Conservation (phyloP, 2,113 vertebrate genomes). For the Hylia prasina region DNA sequence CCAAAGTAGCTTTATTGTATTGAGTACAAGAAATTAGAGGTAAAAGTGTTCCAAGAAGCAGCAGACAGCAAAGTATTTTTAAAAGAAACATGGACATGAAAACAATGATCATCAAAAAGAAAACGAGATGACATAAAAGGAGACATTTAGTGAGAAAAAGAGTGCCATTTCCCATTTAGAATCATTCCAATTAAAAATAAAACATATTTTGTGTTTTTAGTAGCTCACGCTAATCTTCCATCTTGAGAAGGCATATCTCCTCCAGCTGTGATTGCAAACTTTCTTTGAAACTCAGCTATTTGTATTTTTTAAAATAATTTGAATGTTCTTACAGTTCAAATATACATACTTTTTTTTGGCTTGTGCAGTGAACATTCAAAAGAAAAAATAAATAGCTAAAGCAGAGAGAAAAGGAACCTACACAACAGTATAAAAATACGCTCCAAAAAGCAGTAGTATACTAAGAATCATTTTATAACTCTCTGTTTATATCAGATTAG, state of each 20-base stretch:
- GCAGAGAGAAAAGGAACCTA: background rate
- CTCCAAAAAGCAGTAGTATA: background rate
- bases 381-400: slow-evolving; percentile 23
- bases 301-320: slow-evolving; percentile 13
- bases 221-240: background rate
- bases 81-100: background rate
- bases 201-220: background rate
- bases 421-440: background rate
- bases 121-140: background rate
- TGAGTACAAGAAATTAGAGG: background rate
- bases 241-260: background rate
- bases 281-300: slow-evolving; percentile 12
- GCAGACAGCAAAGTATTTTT: background rate
- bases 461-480: background rate
- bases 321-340: background rate
- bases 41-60: background rate
- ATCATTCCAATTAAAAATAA: background rate
- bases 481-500: background rate
- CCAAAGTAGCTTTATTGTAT: background rate
- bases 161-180: background rate
- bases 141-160: background rate
- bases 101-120: background rate
- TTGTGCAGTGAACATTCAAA: background rate
- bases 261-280: background rate
- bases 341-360: slow-evolving; percentile 8